A percentile compares a stretch with the other conserved stretches of the same genome.
Conservation (phyloP, 2,888 invertebrate genomes). For the Nomada hirtipes region DNA sequence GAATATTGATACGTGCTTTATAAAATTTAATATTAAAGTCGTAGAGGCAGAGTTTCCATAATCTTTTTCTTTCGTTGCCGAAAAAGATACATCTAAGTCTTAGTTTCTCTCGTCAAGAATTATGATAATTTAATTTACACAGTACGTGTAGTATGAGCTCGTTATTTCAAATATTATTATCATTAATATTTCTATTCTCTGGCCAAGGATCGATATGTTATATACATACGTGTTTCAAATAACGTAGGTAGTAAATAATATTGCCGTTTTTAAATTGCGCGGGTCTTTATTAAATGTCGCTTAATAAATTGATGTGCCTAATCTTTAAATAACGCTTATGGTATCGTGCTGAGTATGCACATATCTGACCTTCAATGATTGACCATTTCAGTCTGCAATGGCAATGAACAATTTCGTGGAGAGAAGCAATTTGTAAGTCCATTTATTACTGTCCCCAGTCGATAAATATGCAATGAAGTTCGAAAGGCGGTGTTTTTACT, state of each 20-base stretch:
- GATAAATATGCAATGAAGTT: constrained; percentile 50
- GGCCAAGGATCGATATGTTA: not conserved
- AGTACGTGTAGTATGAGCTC: not conserved
- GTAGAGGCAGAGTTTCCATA: no score
- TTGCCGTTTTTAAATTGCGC: constrained; percentile 12
- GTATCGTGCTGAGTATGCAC: not conserved
- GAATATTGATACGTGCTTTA: not conserved
- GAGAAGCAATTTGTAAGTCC: constrained; percentile 40
- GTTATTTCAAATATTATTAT: not conserved
- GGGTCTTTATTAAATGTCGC: not conserved
- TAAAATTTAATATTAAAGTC: constrained; percentile 7
- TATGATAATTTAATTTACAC: not conserved
- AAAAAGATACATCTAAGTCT: not conserved
- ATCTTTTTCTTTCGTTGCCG: no score
- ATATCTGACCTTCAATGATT: constrained; percentile 21
- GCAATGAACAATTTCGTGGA: constrained; percentile 36
- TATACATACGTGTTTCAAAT: not conserved
- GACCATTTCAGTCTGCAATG: constrained; percentile 20
- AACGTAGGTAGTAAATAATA: no score
- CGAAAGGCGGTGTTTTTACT: constrained; percentile 42
- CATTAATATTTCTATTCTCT: not conserved
- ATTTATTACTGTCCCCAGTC: constrained; percentile 43
- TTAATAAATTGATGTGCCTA: constrained; percentile 10
- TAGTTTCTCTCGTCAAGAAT: not conserved
- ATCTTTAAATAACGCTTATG: not conserved